phyloP scores from a whole-genome alignment of 2,113 vertebrate species.

The Macrotus californicus region DNA sequence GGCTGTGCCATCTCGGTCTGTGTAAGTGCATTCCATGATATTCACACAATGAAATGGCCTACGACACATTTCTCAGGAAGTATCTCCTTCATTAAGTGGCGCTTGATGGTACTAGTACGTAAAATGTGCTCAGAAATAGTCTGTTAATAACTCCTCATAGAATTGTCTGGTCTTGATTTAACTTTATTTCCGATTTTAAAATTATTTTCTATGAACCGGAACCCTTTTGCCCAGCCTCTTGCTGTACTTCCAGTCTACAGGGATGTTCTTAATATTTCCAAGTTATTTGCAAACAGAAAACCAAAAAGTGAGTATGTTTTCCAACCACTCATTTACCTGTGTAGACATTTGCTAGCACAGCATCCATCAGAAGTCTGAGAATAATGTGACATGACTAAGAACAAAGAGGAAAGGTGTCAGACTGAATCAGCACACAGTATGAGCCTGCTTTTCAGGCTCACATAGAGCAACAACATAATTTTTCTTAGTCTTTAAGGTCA shows the following conservation, averaged over 20 bases:
- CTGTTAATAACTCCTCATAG: background rate
- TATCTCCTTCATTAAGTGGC: background rate
- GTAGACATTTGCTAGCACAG: background rate
- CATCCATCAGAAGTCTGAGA: background rate
- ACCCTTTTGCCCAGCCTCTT: conserved; percentile 9
- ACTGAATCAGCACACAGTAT: background rate
- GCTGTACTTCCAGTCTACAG: background rate
- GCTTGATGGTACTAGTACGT: background rate
- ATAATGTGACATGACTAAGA: background rate
- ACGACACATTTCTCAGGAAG: background rate
- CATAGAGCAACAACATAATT: background rate
- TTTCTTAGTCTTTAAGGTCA: conserved; percentile 27
- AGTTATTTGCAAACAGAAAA: conserved; percentile 24
- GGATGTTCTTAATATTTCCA: conserved; percentile 18
- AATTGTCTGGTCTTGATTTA: conserved; percentile 20
- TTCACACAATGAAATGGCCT: background rate
- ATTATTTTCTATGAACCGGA: conserved; percentile 34
- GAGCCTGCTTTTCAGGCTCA: conserved; percentile 15
- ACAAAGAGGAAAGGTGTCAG: conserved; percentile 3
- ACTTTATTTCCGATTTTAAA: conserved; percentile 43
- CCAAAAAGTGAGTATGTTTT: conserved; percentile 4
- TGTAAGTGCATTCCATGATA: background rate
- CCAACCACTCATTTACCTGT: background rate
- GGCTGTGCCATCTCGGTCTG: background rate
- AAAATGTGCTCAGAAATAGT: background rate